Base-by-base conservation (phyloP, 1,140 invertebrate species). In the Calephelis virginiensis region DNA sequence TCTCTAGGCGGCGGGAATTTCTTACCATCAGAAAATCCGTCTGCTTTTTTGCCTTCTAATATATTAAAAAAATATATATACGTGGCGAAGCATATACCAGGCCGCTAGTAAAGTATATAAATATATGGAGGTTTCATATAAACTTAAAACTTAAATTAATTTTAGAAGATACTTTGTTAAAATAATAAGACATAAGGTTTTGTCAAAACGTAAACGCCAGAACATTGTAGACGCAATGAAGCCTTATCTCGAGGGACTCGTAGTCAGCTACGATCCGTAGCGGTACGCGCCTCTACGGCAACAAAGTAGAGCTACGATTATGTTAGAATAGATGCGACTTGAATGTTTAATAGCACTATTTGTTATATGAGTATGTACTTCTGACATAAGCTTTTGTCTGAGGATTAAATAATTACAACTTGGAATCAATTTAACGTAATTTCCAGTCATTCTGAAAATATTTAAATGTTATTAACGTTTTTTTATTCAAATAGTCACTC, bases 261-360 rank as follows among this genome's bases (percentile, higher is more conserved):
- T 90, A 89, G 83, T 75, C 67, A 63, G 75, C 84, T 87, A 89
- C 87, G 83, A 75, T 66, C 72, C 82, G 82, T 85, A 86, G 82
- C 82, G 73, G 74, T 82, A 79, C 80, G 78, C 75, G 69, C 13
- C 48, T 56, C 75, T 79, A 81, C 79, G 76, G 76, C 75, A 85
- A 82, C 81, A 73, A 78, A 73, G 66, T 78, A 89, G 86, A 85
- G 67, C 68, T 82, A 80, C 61, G 63, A 82, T 60, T 70, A 46
- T 77, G 60, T 75, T 74, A 78, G 75, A 81, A 64, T 65, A 53
- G 49, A 64, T 49, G 47, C 43, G 63, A 40, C 13, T 64, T 64
- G 49, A 64, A 64, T 50, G 45, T 64, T 64, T 66, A 48, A 60
- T 61, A 17, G 60, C 46, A 50, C 47, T 61, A 47, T 66, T 56